Evolutionary conservation across 2,113 vertebrate species (phyloP).

Genomic region (Gallinago media): DNA sequence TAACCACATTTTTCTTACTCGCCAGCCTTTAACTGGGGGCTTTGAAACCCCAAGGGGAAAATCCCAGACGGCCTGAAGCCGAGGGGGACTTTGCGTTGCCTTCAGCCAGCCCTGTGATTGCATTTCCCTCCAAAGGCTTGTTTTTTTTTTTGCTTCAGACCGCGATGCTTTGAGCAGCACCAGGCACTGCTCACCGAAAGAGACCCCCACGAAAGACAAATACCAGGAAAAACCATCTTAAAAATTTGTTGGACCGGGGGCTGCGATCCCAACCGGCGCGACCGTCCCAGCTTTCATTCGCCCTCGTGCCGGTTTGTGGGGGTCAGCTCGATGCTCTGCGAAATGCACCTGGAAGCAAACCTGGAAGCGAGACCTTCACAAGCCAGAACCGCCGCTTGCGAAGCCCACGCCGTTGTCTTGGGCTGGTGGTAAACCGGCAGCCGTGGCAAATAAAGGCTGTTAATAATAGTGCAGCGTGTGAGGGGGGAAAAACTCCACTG

Average conservation of each 20-base stretch:
- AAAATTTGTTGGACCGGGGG: not conserved
- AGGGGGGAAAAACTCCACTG: conserved; percentile 12
- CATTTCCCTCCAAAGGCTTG: not conserved
- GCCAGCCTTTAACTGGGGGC: not conserved
- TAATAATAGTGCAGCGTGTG: not conserved
- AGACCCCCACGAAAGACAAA: no score
- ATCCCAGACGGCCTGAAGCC: not conserved
- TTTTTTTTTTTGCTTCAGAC: not conserved
- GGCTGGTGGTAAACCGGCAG: conserved; percentile 39
- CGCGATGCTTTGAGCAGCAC: not conserved
- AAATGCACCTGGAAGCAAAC: no score
- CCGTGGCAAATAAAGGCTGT: conserved; percentile 33
- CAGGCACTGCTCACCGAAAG: not conserved
- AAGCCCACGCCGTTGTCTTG: not conserved
- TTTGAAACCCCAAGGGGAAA: not conserved
- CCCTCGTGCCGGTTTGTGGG: no score
- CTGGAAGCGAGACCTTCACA: not conserved
- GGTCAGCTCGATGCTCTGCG: no score
- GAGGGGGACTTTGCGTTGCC: not conserved
- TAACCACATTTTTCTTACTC: not conserved
- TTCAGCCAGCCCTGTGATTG: not conserved
- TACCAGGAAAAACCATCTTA: rapidly evolving
- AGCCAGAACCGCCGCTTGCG: not conserved
- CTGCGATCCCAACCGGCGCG: not conserved
- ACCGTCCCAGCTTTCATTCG: not conserved